Evolutionary conservation across 2,797 vertebrate species (phyloP), one percentile per base, ranked within the genome.

Genomic region (Emydoidea blandingii): DNA sequence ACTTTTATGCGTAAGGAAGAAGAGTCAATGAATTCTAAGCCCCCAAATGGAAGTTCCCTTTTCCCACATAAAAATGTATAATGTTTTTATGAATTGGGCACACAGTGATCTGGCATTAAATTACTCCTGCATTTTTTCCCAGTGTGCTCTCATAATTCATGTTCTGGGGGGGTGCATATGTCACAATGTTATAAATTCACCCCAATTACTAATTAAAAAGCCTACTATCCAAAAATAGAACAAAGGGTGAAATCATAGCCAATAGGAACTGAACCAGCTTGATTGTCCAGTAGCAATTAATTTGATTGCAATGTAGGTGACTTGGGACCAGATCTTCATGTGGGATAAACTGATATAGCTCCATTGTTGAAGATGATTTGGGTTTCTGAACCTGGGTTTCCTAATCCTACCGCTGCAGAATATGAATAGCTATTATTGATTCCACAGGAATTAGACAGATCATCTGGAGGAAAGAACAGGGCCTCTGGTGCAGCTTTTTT

Each of bases 131-230:
- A 83, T 97, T 97, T 97, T 85, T 96, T 94, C 86, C 65, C 10
- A 95, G 85, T 79, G 85, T 94, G 92, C 81, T 95, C 95, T 49
- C 53, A 86, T 41, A 95, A 91, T 95, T 97, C 91, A 90, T 86
- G 86, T 94, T 96, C 95, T 85, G 85, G 23, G 89, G 94, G 96
- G 15, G 97, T 0, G 0, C 21, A 76, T 93, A 23, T 96, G 96
- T 97, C 10, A 0, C 91, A 97, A 95, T 1, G 92, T 96, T 97
- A 96, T 93, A 92, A 97, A 97, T 97, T 97, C 93, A 97, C 88
- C 87, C 89, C 88, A 96, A 95, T 95, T 95, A 96, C 89, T 97
- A 97, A 97, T 96, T 96, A 95, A 97, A 97, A 97, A 95, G 85
- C 93, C 90, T 92, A 97, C 93, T 8, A 16, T 89, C 96, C 81